phyloP scores from a whole-genome alignment of 2,888 invertebrate genomes.

The Euplagia quadripunctaria region DNA sequence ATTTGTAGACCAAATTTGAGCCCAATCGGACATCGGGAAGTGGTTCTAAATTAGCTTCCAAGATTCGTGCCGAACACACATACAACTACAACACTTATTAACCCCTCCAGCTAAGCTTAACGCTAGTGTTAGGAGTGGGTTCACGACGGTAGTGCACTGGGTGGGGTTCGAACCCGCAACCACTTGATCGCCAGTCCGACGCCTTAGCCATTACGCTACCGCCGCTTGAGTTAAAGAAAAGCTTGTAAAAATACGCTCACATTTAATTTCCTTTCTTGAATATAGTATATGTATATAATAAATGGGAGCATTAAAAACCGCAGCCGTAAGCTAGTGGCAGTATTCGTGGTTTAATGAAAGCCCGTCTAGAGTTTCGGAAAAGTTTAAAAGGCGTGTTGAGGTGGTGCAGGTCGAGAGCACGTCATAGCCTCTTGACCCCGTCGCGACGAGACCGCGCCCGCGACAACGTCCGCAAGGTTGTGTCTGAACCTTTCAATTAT shows the following conservation, averaged over 20 bases:
- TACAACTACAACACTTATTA: no score
- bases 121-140: no score
- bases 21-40: no score
- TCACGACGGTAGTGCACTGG: no score
- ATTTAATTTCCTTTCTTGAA: conserved; percentile 14
- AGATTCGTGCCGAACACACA: no score
- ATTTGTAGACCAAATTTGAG: no score
- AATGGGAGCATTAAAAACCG: conserved; percentile 54
- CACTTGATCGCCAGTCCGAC: no score
- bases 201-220: no score
- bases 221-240: no score
- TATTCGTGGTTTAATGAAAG: conserved; percentile 77
- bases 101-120: no score
- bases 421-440: conserved; percentile 81
- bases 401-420: conserved; percentile 76
- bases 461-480: conserved; percentile 23
- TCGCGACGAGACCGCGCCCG: conserved; percentile 32
- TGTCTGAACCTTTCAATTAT: conserved; percentile 53
- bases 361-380: conserved; percentile 75
- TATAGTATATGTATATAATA: conserved; percentile 26
- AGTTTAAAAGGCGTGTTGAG: conserved; percentile 77
- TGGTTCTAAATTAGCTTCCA: no score
- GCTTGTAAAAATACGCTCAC: background rate
- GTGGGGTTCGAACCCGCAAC: no score
- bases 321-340: conserved; percentile 57